Evolutionary conservation across 2,888 invertebrate species (phyloP).

Genomic region (Sisyra nigra): DNA sequence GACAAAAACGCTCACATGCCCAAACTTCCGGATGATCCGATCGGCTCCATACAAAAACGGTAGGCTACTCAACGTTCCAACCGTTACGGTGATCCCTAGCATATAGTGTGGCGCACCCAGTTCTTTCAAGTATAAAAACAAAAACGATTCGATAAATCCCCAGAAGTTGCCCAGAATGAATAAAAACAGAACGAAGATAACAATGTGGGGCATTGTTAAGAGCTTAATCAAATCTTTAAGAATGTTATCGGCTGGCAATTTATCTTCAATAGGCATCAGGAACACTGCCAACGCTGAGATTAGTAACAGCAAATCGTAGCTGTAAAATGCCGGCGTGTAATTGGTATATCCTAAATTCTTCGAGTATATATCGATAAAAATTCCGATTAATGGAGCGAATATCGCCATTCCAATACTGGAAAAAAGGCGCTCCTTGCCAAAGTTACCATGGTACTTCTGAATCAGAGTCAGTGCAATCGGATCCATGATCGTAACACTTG

Average conservation of each 20-base stretch:
- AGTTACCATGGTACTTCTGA: slow-evolving; percentile 68
- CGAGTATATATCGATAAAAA: slow-evolving; percentile 57
- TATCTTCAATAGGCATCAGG: slow-evolving; percentile 62
- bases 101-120: slow-evolving; percentile 69
- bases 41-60: slow-evolving; percentile 76
- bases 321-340: slow-evolving; percentile 78
- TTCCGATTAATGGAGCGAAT: slow-evolving; percentile 65
- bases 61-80: slow-evolving; percentile 68
- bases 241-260: slow-evolving; percentile 62
- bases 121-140: slow-evolving; percentile 74
- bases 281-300: slow-evolving; percentile 59
- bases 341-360: slow-evolving; percentile 57
- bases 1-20: slow-evolving; percentile 70
- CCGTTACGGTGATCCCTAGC: slow-evolving; percentile 69
- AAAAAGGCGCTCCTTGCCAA: slow-evolving; percentile 64
- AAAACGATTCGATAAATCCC: slow-evolving; percentile 79
- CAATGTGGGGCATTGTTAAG: slow-evolving; percentile 62
- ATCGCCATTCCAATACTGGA: slow-evolving; percentile 71
- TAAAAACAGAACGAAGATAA: slow-evolving; percentile 64
- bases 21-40: slow-evolving; percentile 62
- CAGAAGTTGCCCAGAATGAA: slow-evolving; percentile 73
- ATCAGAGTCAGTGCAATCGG: slow-evolving; percentile 76
- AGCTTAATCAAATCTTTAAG: slow-evolving; percentile 58
- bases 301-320: slow-evolving; percentile 55
- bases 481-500: slow-evolving; percentile 79